A percentile compares a stretch with the other conserved stretches of the same genome.
Evolutionary conservation across 2,888 invertebrate species (phyloP).

Genomic region (Chrysolina haemoptera): DNA sequence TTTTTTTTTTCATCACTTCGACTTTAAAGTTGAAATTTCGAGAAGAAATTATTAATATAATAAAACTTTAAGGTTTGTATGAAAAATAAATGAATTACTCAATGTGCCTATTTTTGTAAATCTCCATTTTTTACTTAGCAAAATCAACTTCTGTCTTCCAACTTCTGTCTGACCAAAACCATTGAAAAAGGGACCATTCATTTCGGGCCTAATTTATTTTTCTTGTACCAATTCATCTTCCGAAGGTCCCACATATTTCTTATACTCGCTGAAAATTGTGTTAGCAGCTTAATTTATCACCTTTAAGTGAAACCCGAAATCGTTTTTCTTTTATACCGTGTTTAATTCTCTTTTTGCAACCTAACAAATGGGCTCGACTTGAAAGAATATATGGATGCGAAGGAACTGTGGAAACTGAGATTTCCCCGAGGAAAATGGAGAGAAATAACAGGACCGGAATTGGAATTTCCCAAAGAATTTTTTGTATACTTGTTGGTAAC

Average conservation of each 20-base stretch:
- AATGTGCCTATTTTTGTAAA: no score
- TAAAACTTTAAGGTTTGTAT: no score
- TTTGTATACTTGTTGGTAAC: background rate
- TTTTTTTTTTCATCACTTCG: no score
- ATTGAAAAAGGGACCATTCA: background rate
- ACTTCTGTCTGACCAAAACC: no score
- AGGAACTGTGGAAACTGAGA: constrained; percentile 28
- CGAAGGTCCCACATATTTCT: constrained; percentile 1
- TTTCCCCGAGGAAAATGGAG: constrained; percentile 28
- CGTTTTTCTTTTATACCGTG: constrained; percentile 36
- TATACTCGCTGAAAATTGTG: constrained; percentile 11
- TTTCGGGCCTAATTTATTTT: background rate
- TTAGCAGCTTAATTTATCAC: constrained; percentile 38
- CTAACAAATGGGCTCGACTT: constrained; percentile 36
- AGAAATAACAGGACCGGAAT: constrained; percentile 19
- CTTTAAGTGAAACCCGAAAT: constrained; percentile 34
- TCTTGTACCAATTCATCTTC: constrained; percentile 3
- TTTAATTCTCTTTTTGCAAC: constrained; percentile 36
- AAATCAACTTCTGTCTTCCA: no score
- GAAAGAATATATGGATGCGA: constrained; percentile 29
- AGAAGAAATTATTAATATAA: no score
- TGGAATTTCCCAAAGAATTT: background rate
- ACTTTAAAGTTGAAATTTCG: no score
- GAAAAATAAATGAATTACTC: no score
- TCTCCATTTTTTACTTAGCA: no score